Percentiles rank a stretch among this genome's conserved stretches.
Evolutionary conservation across 2,797 vertebrate genomes (phyloP).

Genomic region (Sebastes trivittatus): DNA sequence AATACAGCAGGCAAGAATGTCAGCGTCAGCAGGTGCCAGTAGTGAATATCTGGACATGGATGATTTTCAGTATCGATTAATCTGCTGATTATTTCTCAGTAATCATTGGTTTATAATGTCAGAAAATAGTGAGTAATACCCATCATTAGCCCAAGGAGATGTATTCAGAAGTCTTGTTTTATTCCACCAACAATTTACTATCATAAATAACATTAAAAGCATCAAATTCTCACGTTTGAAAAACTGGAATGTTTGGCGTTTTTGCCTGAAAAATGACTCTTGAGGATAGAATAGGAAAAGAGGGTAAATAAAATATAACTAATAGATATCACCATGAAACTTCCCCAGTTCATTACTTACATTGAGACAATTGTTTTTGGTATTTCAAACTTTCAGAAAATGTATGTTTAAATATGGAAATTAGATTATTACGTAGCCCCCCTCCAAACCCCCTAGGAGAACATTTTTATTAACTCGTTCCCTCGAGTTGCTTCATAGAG

Average conservation of each 20-base stretch:
- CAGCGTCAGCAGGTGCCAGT: neutral
- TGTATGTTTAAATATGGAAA: too few relatives aligned
- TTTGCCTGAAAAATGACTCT: neutral
- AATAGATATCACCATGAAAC: neutral
- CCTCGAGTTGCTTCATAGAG: too few relatives aligned
- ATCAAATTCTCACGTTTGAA: neutral
- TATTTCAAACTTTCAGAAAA: too few relatives aligned
- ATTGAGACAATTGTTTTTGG: neutral
- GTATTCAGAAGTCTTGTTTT: neutral
- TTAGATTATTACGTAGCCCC: too few relatives aligned
- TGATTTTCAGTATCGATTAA: neutral
- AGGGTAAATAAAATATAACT: neutral
- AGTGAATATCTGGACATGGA: neutral
- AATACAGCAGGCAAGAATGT: neutral
- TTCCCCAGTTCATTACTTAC: too few relatives aligned
- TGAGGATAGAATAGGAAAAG: too few relatives aligned
- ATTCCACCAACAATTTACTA: neutral
- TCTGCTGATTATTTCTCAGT: neutral
- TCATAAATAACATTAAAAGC: neutral
- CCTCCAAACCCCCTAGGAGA: rapidly evolving
- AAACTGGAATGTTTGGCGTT: neutral
- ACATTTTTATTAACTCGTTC: too few relatives aligned
- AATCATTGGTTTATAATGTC: neutral
- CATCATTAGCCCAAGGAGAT: neutral
- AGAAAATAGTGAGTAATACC: neutral